Base-by-base conservation (phyloP, 2,888 invertebrate genomes). In the Amorpha juglandis region DNA sequence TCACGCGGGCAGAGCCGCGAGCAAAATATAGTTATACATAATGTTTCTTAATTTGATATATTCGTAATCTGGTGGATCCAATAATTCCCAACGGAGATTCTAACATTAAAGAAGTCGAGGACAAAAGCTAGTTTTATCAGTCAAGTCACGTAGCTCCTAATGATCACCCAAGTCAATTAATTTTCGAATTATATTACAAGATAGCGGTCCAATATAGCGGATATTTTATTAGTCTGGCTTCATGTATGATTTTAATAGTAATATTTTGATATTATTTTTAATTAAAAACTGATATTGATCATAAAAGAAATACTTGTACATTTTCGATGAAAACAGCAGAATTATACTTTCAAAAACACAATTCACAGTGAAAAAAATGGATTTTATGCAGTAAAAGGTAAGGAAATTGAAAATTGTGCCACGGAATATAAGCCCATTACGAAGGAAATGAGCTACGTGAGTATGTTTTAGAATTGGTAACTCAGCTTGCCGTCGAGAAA, bases 381-480 rank as follows among this genome's bases (percentile, higher is more conserved):
- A 83, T 82, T 84, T 88, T 84, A 89, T 85, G 79, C 80, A 85
- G 82, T 88, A 89, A 89, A 86, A 88, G 88, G 87, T 88, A 88
- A 88, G 90, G 91, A 91, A 91, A 91, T 91, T 91, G 91, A 91
- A 91, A 91, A 91, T 89, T 91, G 89, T 85, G 89, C 87, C 86
- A 82, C 88, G 90, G 90, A 89, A 87, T 90, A 89, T 89, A 90
- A 90, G 88, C 86, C 90, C 88, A 91, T 91, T 90, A 91, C 91
- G 84, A 84, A 86, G 91, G 91, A 91, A 91, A 91, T 91, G 89
- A 91, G 91, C 80, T 89, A 90, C 91, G 91, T 89, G 90, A 87
- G 86, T 87, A 87, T 89, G 88, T 86, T 89, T 85, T 84, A 83
- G 83, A 88, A 87, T 88, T 88, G 78, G 69, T 77, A 75, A 70